phyloP scores from a whole-genome alignment of 2,888 invertebrate species.

The Zaprionus bogoriensis region DNA sequence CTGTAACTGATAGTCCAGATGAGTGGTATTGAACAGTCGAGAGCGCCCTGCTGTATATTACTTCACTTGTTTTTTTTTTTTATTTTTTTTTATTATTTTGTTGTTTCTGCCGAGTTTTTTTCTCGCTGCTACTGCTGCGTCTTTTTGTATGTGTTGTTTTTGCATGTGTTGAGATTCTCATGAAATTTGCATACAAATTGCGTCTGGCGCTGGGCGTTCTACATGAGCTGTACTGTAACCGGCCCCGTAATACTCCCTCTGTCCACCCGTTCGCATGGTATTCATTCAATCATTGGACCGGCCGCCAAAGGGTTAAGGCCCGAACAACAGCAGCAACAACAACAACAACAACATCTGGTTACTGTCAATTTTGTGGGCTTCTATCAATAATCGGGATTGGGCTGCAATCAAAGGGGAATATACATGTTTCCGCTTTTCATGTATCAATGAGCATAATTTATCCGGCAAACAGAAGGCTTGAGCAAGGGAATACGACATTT shows the following conservation, averaged over 20 bases:
- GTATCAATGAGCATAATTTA: not conserved
- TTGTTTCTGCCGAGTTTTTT: constrained; percentile 18
- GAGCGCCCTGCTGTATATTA: not conserved
- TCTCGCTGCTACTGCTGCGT: constrained; percentile 1
- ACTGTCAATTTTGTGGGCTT: constrained; percentile 57
- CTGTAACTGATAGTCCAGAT: no score
- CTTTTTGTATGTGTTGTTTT: constrained; percentile 43
- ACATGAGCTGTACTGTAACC: constrained; percentile 36
- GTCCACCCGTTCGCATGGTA: not conserved
- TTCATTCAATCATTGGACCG: constrained; percentile 2
- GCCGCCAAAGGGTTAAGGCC: constrained; percentile 43
- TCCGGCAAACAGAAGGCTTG: not conserved
- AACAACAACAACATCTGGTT: constrained; percentile 44
- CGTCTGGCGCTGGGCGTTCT: constrained; percentile 69
- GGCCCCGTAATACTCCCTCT: no score
- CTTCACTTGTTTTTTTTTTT: constrained; percentile 10
- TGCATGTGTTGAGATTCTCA: constrained; percentile 79
- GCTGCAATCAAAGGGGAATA: not conserved
- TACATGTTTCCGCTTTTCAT: not conserved
- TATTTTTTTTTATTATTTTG: constrained; percentile 38
- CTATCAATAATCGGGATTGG: constrained; percentile 58
- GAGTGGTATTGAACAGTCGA: not conserved
- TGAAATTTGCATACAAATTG: constrained; percentile 82
- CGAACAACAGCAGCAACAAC: constrained; percentile 26
- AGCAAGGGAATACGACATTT: no score